Base-by-base conservation (phyloP, 2,113 vertebrate genomes). In the Grus americana region DNA sequence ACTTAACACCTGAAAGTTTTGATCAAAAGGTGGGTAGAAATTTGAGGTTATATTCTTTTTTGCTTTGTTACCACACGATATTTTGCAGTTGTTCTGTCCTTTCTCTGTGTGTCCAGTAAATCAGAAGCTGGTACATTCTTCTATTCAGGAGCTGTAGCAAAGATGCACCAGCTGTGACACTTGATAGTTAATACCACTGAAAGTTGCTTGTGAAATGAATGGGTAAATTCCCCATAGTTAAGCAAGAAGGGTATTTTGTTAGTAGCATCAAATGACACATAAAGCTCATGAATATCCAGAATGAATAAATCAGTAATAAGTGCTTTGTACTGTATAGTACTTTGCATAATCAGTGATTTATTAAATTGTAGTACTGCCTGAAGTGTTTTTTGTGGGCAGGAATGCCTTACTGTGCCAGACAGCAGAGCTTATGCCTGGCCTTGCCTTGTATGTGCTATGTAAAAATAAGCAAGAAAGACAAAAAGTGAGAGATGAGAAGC, bases 1-100 rank as follows among this genome's bases (percentile, higher is more conserved):
- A 99, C 93, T 98, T 99, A 93, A 99, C 99, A 0, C 99, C 99
- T 3, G 99, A 99, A 96, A 99, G 96, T 97, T 99, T 99, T 59
- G 99, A 99, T 79, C 99, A 99, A 96, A 99, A 99, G 99, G 99
- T 99, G 49, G 38, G 95, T 88, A 47, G 44, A 86, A 95, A 72
- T 49, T 68, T 44, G n/a, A 67, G 24, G 17, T 74, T 71, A 3
- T 62, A n/a, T 19, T 61, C 2, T 20, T 66, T 72, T 67, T 50
- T 36, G 21, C 32, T 65, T 55, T 79, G 26, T 66, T 68, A 32
- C 24, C 21, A 14, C 3, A 0, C 50, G 11, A 1, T 38, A 10
- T 75, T 82, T 73, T 21, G 16, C 59, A 74, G 0, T n/a, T 42
- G 16, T 32, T 82, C 46, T 66, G 34, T 67, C 40, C 6, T 84